A percentile compares a stretch with the other conserved stretches of the same genome.
phyloP scores from a whole-genome alignment of 2,888 invertebrate species.

The Ornithoptera priamus region DNA sequence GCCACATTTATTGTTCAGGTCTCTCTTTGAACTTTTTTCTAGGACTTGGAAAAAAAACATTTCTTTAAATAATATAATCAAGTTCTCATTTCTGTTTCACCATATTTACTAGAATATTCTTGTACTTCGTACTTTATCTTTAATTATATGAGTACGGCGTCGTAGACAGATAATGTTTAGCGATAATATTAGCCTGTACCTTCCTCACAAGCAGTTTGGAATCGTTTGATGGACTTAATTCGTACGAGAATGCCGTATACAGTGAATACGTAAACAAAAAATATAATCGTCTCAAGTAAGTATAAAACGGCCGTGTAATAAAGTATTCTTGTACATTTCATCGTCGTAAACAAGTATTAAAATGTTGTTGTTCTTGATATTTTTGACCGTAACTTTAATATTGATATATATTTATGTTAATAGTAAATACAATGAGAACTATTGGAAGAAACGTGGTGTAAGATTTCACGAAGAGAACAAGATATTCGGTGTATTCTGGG shows the following conservation, averaged over 20 bases:
- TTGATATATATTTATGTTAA: slow-evolving; percentile 13
- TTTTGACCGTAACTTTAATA: not conserved
- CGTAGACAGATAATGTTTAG: not conserved
- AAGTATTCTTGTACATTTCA: not conserved
- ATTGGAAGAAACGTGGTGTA: slow-evolving; percentile 54
- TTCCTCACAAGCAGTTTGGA: slow-evolving; percentile 11
- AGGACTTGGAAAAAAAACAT: too few relatives aligned
- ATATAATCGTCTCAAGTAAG: not conserved
- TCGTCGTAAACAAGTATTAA: not conserved
- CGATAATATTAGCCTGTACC: not conserved
- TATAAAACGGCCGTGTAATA: not conserved
- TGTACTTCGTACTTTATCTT: not conserved
- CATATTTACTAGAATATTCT: not conserved
- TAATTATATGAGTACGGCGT: not conserved
- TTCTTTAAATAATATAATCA: too few relatives aligned
- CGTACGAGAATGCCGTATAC: slow-evolving; percentile 15
- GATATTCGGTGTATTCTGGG: slow-evolving; percentile 46
- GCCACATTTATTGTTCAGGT: too few relatives aligned
- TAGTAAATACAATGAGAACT: slow-evolving; percentile 43
- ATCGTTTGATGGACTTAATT: slow-evolving; percentile 15
- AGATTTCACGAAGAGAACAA: slow-evolving; percentile 43
- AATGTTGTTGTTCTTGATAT: slow-evolving; percentile 3
- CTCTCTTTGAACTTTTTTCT: too few relatives aligned
- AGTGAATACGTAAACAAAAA: not conserved
- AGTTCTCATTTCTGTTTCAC: not conserved